phyloP scores from a whole-genome alignment of 1,140 invertebrate species.

The Ylistrum balloti region DNA sequence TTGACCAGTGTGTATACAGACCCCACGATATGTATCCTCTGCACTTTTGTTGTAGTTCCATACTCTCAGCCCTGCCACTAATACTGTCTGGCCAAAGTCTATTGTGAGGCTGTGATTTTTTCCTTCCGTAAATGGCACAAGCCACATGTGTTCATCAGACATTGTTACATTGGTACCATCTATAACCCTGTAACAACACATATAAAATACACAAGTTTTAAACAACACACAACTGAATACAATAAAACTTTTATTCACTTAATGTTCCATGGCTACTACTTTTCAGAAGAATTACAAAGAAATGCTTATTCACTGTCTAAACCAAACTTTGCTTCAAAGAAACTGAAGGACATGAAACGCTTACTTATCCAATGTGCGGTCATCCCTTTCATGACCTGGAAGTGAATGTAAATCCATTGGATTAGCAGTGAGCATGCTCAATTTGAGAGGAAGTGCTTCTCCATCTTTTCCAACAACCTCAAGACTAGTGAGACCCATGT shows the following conservation, averaged over 20 bases:
- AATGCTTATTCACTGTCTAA: too few relatives aligned
- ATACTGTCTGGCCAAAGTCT: conserved; percentile 76
- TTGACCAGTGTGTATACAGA: conserved; percentile 74
- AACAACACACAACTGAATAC: too few relatives aligned
- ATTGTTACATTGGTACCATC: conserved; percentile 82
- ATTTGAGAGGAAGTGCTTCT: conserved; percentile 76
- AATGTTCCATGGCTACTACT: too few relatives aligned
- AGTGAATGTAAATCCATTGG: conserved; percentile 79
- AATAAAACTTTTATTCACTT: too few relatives aligned
- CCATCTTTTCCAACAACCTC: conserved; percentile 83
- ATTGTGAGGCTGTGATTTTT: conserved; percentile 77
- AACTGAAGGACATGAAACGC: conserved; percentile 44
- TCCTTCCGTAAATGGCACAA: conserved; percentile 82
- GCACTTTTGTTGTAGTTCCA: conserved; percentile 92
- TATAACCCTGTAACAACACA: conserved; percentile 80
- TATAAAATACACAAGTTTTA: too few relatives aligned
- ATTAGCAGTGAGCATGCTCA: conserved; percentile 77
- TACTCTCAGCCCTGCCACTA: conserved; percentile 85
- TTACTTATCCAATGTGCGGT: conserved; percentile 81
- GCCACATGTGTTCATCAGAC: conserved; percentile 84
- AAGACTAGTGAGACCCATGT: conserved; percentile 83
- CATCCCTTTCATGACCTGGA: conserved; percentile 80
- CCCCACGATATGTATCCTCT: conserved; percentile 89
- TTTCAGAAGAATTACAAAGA: too few relatives aligned
- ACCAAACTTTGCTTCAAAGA: neutral